Base-by-base conservation (phyloP, 1,140 invertebrate species). In the Drosophila carrolli region DNA sequence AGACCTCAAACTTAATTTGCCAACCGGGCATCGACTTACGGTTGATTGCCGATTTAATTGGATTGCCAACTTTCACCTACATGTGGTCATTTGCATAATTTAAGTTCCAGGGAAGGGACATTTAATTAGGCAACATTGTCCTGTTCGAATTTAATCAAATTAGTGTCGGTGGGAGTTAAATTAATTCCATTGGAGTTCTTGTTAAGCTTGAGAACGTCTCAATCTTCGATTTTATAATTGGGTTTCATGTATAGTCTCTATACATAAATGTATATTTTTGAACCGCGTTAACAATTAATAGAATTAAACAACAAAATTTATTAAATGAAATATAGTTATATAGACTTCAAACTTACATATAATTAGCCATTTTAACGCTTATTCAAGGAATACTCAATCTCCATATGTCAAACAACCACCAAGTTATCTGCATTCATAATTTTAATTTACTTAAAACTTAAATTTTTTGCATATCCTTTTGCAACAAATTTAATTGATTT, bases 41-140 rank as follows among this genome's bases (percentile, higher is more conserved):
- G 55, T 72, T 71, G 58, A 78, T 72, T 72, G 54, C 35, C 46
- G 38, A 78, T 78, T 78, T 78, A 78, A 78, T 78, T 78, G 58
- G 48, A 76, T 54, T 55, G 74, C 61, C 73, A 38, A 59, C 48
- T 67, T 66, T 59, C 54, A 56, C 48, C 27, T 38, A 50, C 63
- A 78, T 65, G 65, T 78, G 27, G 62, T 40, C 47, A 76, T 75
- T 75, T 75, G 54, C 72, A 75, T 75, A 75, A 75, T 76, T 76
- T 51, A 27, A 8, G 29, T 16, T 40, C 5, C 27, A 29, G 41
- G 47, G 19, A 37, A 41, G 37, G 35, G 60, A 14, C 48, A 53
- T 59, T 75, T 56, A 75, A 75, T 76, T 75, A 57, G 38, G 53
- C 14, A 14, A 23, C 37, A 38, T 73, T 75, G 70, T 75, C 19